phyloP scores from a whole-genome alignment of 2,797 vertebrate species.

The Odontamblyopus rebecca region DNA sequence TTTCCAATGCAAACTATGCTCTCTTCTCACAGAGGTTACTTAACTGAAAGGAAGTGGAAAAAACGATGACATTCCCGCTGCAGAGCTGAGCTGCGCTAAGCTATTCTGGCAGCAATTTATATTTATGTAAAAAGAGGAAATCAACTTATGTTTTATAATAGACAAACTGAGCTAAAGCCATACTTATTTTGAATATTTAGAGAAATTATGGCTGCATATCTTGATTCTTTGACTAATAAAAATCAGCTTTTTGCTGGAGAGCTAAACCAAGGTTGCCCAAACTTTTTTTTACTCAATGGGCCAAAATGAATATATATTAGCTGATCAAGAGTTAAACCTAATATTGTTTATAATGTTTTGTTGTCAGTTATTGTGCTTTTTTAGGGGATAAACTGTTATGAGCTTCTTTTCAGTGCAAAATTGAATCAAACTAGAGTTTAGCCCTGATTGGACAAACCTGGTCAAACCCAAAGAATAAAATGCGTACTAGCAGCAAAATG shows the following conservation, averaged over 20 bases:
- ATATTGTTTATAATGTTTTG: too few species aligned
- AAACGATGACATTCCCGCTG: conserved; percentile 40
- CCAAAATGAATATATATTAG: too few species aligned
- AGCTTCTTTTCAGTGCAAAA: too few species aligned
- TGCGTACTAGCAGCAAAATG: not conserved
- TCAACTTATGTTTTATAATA: conserved; percentile 15
- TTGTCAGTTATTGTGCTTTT: too few species aligned
- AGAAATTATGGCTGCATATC: conserved; percentile 1
- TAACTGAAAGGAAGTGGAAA: conserved; percentile 13
- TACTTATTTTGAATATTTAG: not conserved
- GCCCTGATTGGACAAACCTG: too few species aligned
- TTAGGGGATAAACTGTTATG: too few species aligned
- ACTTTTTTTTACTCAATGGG: too few species aligned
- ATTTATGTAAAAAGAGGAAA: conserved; percentile 16
- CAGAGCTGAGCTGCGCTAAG: conserved; percentile 40
- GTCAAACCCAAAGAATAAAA: not conserved
- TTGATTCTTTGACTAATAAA: not conserved
- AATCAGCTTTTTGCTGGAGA: not conserved
- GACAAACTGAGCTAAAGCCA: conserved; percentile 14
- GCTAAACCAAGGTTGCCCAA: not conserved
- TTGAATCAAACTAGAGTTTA: too few species aligned
- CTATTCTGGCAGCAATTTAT: conserved; percentile 26
- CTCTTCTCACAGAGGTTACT: conserved; percentile 31
- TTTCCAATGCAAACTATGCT: conserved; percentile 33
- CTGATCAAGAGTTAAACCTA: too few species aligned